Conservation (phyloP, 23 tunicate species). For the Trididemnum miniatum region DNA sequence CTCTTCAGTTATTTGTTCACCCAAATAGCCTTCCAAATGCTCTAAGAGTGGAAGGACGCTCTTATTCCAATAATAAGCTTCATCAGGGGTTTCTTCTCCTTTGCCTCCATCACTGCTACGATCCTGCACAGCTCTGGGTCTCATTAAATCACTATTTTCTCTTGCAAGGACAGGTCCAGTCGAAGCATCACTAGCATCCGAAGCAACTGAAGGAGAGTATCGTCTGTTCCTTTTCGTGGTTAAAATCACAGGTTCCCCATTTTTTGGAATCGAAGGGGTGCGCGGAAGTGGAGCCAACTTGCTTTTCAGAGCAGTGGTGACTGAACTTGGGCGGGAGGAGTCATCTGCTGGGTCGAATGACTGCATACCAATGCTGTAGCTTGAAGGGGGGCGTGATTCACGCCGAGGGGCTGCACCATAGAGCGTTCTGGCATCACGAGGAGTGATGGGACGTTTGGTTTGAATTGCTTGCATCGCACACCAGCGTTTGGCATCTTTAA, state of each 20-base stretch:
- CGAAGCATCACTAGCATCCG: neutral
- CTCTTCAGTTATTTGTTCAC: neutral
- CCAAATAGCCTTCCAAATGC: conserved; percentile 43
- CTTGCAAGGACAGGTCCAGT: neutral
- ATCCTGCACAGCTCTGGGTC: conserved; percentile 10
- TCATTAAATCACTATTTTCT: neutral
- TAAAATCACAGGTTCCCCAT: neutral
- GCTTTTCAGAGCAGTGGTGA: conserved; percentile 24
- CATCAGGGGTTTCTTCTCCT: conserved; percentile 65
- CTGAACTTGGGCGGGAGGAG: conserved; percentile 46
- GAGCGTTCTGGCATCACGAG: conserved; percentile 54
- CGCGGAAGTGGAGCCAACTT: conserved; percentile 65
- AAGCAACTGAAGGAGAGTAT: neutral
- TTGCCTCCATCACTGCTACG: conserved; percentile 1
- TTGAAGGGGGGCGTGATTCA: conserved; percentile 79
- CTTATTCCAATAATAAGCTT: conserved; percentile 82
- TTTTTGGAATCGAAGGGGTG: conserved; percentile 4
- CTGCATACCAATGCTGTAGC: conserved; percentile 46
- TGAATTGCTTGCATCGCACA: conserved; percentile 35
- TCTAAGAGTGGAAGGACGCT: conserved; percentile 64
- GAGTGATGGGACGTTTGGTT: conserved; percentile 80
- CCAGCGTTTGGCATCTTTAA: conserved; percentile 87
- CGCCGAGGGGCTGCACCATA: conserved; percentile 28
- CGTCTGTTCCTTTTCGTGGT: neutral
- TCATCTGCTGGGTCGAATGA: conserved; percentile 75